Conservation (phyloP, 1,140 invertebrate species). For the Pissodes strobi region DNA sequence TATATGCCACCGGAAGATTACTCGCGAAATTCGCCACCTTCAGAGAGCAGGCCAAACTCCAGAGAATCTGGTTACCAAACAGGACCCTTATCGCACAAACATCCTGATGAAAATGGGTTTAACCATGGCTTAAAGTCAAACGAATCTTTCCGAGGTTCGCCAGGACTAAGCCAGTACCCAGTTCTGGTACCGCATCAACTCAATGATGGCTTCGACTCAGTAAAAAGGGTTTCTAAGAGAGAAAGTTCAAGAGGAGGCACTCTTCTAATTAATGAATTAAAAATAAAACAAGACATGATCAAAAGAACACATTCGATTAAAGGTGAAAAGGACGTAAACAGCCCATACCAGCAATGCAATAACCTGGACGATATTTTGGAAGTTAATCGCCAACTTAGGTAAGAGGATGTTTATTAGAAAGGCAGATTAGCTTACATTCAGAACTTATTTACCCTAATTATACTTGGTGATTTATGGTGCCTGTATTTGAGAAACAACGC, state of each 20-base stretch:
- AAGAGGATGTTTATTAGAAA: too few relatives aligned
- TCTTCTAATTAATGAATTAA: conserved; percentile 33
- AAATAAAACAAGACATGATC: conserved; percentile 21
- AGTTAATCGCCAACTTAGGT: too few relatives aligned
- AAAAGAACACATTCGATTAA: conserved; percentile 34
- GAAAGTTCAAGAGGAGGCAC: conserved; percentile 16
- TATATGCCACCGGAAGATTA: background rate
- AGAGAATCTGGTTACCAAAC: conserved; percentile 10
- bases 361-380: conserved; percentile 33
- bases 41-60: background rate
- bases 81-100: background rate
- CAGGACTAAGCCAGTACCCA: conserved; percentile 16
- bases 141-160: background rate
- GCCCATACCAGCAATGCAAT: conserved; percentile 29
- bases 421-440: too few relatives aligned
- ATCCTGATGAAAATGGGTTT: background rate
- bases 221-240: background rate
- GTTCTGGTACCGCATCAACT: conserved; percentile 7
- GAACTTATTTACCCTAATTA: too few relatives aligned
- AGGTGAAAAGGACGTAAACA: conserved; percentile 6
- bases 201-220: conserved; percentile 1
- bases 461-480: too few relatives aligned
- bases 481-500: too few relatives aligned
- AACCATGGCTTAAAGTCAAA: background rate
- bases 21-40: background rate